Evolutionary conservation across 1,140 invertebrate genomes (phyloP).

Genomic region (Heliconius hewitsoni): DNA sequence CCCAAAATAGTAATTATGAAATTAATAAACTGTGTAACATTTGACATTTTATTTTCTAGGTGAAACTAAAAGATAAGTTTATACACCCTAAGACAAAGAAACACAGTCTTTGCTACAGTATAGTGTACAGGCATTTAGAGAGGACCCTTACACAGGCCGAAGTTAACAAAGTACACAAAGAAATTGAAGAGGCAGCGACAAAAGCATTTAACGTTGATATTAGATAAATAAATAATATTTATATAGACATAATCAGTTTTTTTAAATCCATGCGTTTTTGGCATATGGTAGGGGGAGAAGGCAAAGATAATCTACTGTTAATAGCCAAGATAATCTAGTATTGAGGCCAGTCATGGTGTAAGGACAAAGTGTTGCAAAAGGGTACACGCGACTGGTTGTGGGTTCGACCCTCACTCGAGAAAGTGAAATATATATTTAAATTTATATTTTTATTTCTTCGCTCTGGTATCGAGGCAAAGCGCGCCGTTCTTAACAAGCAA

Average conservation of each 20-base stretch:
- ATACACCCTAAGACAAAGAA: slow-evolving; percentile 91
- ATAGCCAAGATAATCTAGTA: too few species aligned
- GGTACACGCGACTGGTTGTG: too few species aligned
- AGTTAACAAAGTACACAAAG: slow-evolving; percentile 92
- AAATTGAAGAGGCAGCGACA: slow-evolving; percentile 85
- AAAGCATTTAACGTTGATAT: slow-evolving; percentile 87
- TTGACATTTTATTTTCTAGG: slow-evolving; percentile 74
- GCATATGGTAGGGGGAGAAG: background rate
- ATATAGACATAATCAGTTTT: background rate
- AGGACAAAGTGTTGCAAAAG: too few species aligned
- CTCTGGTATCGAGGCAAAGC: too few species aligned
- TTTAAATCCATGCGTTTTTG: too few species aligned
- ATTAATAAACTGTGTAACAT: background rate
- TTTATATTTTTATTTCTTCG: too few species aligned
- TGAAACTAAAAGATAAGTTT: slow-evolving; percentile 93
- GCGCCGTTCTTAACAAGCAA: too few species aligned
- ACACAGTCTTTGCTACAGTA: slow-evolving; percentile 94
- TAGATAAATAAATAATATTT: slow-evolving; percentile 77
- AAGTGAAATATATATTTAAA: too few species aligned
- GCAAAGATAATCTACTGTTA: too few species aligned
- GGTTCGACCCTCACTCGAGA: too few species aligned
- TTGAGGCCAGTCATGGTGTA: too few species aligned
- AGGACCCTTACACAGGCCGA: slow-evolving; percentile 92
- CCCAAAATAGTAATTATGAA: too few species aligned
- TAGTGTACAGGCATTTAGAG: slow-evolving; percentile 97